Evolutionary conservation across 2,888 invertebrate genomes (phyloP), one percentile per base, ranked within the genome.

Genomic region (Plusia festucae): DNA sequence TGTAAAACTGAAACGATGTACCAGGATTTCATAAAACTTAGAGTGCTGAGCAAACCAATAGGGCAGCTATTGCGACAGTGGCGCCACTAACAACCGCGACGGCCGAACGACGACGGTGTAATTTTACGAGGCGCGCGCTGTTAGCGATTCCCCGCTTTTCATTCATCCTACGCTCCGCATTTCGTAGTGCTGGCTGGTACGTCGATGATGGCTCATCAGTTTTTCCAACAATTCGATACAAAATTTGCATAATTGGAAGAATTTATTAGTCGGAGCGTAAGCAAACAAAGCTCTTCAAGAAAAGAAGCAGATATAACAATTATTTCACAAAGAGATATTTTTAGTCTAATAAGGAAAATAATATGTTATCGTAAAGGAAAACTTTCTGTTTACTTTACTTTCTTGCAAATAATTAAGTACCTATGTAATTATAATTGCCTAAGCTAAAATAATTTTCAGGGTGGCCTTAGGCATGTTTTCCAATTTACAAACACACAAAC

Each of bases 91-190:
- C 83, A 82, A 82, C 79, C 78, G 77, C 77, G 71, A 73, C 72
- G 67, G 73, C 73, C 57, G 60, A 71, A 54, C 79, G 69, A 68
- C 74, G 53, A 55, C 61, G 60, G 68, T 81, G 85, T 87, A 83
- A 80, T 85, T 86, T 87, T 88, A 87, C 87, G 85, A 81, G 81
- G 72, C 78, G 84, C 81, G 78, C 80, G 72, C 73, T 73, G 79
- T 77, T 83, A 70, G 82, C 80, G 75, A 74, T 82, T 86, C 82
- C 80, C 82, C 84, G 88, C 85, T 88, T 90, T 91, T 89, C 91
- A 91, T 91, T 91, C 91, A 91, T 89, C 67, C 78, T 76, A 62
- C 62, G 72, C 76, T 52, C 49, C 70, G 60, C 57, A 78, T 60
- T 52, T 32, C 22, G 62, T 80, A 79, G 78, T 69, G 78, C 57